Evolutionary conservation across 2,888 invertebrate species (phyloP).

Genomic region (Tenthredo distinguenda): DNA sequence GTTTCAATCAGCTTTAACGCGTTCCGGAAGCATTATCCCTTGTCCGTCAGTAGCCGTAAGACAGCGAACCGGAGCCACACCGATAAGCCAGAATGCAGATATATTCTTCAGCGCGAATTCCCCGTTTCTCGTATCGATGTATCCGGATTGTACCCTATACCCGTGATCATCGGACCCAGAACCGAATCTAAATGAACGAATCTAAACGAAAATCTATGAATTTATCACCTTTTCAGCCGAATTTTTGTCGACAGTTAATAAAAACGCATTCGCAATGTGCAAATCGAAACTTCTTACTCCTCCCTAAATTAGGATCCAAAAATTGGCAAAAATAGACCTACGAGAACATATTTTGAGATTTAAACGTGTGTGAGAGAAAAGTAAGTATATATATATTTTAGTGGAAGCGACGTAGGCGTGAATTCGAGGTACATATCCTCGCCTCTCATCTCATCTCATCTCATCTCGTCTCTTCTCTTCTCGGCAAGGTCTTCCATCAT

Average conservation of each 20-base stretch:
- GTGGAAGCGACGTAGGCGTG: background rate
- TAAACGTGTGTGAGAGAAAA: background rate
- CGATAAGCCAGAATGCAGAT: background rate
- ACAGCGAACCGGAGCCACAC: background rate
- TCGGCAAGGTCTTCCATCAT: slow-evolving; percentile 59
- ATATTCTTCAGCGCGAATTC: background rate
- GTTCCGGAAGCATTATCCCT: slow-evolving; percentile 58
- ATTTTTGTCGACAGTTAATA: too few species aligned
- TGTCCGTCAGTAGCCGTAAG: slow-evolving; percentile 46
- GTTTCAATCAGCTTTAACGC: slow-evolving; percentile 64
- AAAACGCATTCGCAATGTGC: too few species aligned
- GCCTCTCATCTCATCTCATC: background rate
- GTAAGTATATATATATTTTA: background rate
- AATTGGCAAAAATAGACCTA: too few species aligned
- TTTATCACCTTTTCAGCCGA: too few species aligned
- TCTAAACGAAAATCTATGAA: too few species aligned
- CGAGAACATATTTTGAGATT: background rate
- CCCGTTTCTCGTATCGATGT: background rate
- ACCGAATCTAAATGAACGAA: too few species aligned
- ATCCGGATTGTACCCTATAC: too few species aligned
- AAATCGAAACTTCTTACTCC: too few species aligned
- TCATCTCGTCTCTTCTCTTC: background rate
- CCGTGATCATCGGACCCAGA: too few species aligned
- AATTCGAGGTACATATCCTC: background rate
- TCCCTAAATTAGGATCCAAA: too few species aligned